phyloP scores from a whole-genome alignment of 1,140 invertebrate genomes.

The Bombus difficillimus region DNA sequence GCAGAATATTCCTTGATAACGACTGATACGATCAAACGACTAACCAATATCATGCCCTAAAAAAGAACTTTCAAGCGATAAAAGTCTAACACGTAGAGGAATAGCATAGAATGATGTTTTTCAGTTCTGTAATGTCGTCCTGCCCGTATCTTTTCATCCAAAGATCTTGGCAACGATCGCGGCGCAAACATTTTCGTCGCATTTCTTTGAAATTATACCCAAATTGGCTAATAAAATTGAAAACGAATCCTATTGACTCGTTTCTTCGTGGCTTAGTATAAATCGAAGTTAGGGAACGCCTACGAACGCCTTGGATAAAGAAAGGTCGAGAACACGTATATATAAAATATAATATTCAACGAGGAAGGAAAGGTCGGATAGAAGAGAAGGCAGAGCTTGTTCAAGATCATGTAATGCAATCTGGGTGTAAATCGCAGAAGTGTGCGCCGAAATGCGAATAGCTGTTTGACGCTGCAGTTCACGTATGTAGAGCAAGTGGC shows the following conservation, averaged over 20 bases:
- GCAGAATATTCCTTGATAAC: not conserved
- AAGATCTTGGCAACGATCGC: not conserved
- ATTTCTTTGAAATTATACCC: not conserved
- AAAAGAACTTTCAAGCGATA: not conserved
- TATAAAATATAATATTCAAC: conserved; percentile 36
- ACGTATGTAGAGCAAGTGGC: conserved; percentile 80
- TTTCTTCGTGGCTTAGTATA: not conserved
- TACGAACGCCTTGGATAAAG: not conserved
- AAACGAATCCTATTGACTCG: not conserved
- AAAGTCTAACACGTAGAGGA: not conserved
- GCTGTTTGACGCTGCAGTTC: conserved; percentile 73
- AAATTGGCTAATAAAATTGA: conserved; percentile 35
- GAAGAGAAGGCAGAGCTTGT: conserved; percentile 50
- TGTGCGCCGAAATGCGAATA: conserved; percentile 71
- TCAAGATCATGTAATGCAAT: conserved; percentile 76
- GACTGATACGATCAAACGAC: not conserved
- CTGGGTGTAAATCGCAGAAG: conserved; percentile 74
- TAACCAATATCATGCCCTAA: too few relatives aligned
- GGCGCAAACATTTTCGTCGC: not conserved
- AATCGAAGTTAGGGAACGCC: not conserved
- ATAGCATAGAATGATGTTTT: not conserved
- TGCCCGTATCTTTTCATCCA: too few relatives aligned
- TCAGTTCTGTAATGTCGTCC: not conserved
- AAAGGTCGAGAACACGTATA: not conserved
- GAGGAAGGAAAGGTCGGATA: not conserved